Evolutionary conservation across 2,797 vertebrate species (phyloP), one percentile per base, ranked within the genome.

Genomic region (Huso huso): DNA sequence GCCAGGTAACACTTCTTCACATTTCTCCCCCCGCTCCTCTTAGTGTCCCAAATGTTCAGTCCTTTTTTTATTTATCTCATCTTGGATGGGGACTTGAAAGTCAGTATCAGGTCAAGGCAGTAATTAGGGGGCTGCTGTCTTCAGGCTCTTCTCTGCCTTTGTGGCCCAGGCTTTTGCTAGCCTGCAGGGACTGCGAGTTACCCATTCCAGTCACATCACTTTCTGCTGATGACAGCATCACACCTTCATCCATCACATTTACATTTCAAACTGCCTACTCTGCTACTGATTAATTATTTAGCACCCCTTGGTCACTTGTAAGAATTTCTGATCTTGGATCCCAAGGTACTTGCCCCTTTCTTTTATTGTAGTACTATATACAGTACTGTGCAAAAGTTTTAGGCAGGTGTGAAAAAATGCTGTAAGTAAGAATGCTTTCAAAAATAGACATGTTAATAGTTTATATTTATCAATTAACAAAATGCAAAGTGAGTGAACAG

Each of bases 221-320:
- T 78, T 76, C 76, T 78, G 73, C 79, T 80, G 83, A 82, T 81
- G 85, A 87, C 84, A 87, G 82, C 75, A 72, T 81, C 86, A 84
- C 83, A 84, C 76, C 86, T 86, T 88, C 84, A 88, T 87, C 89
- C 86, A 82, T 87, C 90, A 89, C 91, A 94, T 98, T 97, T 95
- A 93, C 94, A 97, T 96, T 97, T 98, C 94, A 97, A 95, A 95
- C 93, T 89, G 87, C 88, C 84, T 76, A 49, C 71, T 81, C 79
- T 85, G 77, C 91, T 82, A 89, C 90, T 91, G 90, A 95, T 93
- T 91, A 93, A 96, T 97, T 97, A 98, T 98, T 97, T 93, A 97
- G 91, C 83, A 93, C 85, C 83, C 86, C 84, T 85, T 91, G 92
- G 91, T 89, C 93, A 95, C 89, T 89, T 89, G 87, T 69, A 82